Evolutionary conservation across 2,888 invertebrate genomes (phyloP).

Genomic region (Nyleta sp.): DNA sequence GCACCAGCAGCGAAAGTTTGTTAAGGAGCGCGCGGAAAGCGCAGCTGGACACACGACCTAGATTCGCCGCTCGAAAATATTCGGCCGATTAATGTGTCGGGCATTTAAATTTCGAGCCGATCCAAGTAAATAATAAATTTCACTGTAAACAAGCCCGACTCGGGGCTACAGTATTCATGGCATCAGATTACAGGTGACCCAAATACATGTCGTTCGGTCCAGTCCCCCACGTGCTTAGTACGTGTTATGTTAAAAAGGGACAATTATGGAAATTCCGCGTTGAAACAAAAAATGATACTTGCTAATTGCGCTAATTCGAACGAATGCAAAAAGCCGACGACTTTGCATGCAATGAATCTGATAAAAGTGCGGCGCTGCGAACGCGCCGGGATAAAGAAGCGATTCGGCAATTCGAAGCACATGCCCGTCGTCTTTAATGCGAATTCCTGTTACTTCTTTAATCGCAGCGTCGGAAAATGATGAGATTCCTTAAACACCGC

Average conservation of each 20-base stretch:
- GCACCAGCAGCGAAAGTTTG: neutral
- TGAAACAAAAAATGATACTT: too few relatives aligned
- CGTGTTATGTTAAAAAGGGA: too few relatives aligned
- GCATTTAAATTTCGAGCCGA: constrained; percentile 3
- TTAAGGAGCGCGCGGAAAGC: neutral
- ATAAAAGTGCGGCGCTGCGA: too few relatives aligned
- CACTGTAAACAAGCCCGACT: constrained; percentile 24
- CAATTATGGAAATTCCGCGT: too few relatives aligned
- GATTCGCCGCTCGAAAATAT: constrained; percentile 30
- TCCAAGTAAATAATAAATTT: constrained; percentile 33
- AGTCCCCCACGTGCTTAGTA: constrained; percentile 15
- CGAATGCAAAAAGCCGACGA: too few relatives aligned
- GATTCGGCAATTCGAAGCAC: too few relatives aligned
- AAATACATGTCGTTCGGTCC: constrained; percentile 23
- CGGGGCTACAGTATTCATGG: constrained; percentile 4
- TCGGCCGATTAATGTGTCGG: neutral
- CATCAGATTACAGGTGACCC: constrained; percentile 44
- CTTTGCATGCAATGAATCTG: too few relatives aligned
- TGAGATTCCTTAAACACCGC: constrained; percentile 6
- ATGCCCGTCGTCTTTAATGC: too few relatives aligned
- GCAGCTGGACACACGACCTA: constrained; percentile 34
- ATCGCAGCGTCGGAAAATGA: constrained; percentile 4
- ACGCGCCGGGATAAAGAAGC: too few relatives aligned
- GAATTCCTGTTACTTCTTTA: constrained; percentile 18
- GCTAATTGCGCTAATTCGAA: too few relatives aligned